These are phyloP conservation scores for Forbesichthys papilliferus DNA, from an alignment of 2,113 vertebrate species.

Conservation along the genomic window DNA sequence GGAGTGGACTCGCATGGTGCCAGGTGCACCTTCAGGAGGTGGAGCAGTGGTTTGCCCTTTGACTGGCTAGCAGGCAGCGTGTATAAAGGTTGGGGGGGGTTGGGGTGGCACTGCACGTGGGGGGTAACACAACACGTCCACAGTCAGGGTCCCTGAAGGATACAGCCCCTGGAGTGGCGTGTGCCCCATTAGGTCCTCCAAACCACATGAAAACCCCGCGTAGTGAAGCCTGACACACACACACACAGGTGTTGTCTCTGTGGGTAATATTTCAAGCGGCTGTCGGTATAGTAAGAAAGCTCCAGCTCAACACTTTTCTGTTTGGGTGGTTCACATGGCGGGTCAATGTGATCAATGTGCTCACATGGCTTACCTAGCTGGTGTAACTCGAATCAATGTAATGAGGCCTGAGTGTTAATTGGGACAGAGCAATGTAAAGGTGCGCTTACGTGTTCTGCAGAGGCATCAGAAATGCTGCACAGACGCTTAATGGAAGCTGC, in stretches of 20 bases:
- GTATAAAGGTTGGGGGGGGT: background rate
- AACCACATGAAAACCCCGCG: constrained; percentile 53
- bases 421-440: constrained; percentile 40
- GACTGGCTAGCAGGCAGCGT: constrained; percentile 50
- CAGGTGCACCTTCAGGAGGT: constrained; percentile 74
- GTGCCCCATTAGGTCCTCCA: constrained; percentile 51
- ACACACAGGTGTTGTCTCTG: constrained; percentile 24
- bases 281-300: constrained; percentile 42
- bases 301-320: constrained; percentile 64
- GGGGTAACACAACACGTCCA: constrained; percentile 16
- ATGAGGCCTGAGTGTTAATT: constrained; percentile 73
- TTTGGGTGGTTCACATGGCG: constrained; percentile 66
- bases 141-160: constrained; percentile 41
- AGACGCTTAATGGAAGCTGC: constrained; percentile 45
- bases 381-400: constrained; percentile 73
- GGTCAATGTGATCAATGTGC: constrained; percentile 73
- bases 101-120: constrained; percentile 24
- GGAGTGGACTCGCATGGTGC: constrained; percentile 74
- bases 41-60: constrained; percentile 65
- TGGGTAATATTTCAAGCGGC: constrained; percentile 24
- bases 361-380: constrained; percentile 62
- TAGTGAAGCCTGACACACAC: constrained; percentile 28
- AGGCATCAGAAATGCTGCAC: constrained; percentile 55
- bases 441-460: constrained; percentile 47
- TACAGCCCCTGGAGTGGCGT: constrained; percentile 52